phyloP scores from a whole-genome alignment of 2,888 invertebrate genomes.

The Apotomis betuletana region DNA sequence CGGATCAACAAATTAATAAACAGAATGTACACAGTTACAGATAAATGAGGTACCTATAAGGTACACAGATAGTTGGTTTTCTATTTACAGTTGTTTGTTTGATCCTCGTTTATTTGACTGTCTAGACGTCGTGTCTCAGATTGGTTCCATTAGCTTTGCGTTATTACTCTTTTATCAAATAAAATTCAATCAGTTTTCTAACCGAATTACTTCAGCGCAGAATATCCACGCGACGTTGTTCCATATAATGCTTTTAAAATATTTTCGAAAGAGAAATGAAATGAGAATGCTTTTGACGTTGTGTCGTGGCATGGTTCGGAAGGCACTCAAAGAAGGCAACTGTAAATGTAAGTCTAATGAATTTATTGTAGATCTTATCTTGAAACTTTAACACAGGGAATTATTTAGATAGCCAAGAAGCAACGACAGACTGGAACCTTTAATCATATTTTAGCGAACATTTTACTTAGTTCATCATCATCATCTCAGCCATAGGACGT shows the following conservation, averaged over 20 bases:
- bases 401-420: no score
- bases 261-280: background rate
- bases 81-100: background rate
- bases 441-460: no score
- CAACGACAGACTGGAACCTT: no score
- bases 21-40: slow-evolving; percentile 2
- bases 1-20: slow-evolving; percentile 34
- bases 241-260: background rate
- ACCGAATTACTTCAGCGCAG: background rate
- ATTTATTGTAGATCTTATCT: no score
- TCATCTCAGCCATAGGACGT: no score
- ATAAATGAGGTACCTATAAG: background rate
- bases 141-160: slow-evolving; percentile 8
- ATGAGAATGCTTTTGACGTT: background rate
- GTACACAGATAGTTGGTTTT: background rate
- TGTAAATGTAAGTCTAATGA: no score
- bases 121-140: background rate
- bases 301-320: background rate
- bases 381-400: no score
- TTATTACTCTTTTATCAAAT: slow-evolving; percentile 6
- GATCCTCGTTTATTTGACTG: slow-evolving; percentile 1
- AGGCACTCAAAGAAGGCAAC: background rate
- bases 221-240: background rate
- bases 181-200: slow-evolving; percentile 3
- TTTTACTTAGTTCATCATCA: no score